A percentile compares a stretch with the other conserved stretches of the same genome.
These are phyloP conservation scores for Rhinella marina DNA, from an alignment of 2,797 vertebrate genomes.

Conservation along the genomic window DNA sequence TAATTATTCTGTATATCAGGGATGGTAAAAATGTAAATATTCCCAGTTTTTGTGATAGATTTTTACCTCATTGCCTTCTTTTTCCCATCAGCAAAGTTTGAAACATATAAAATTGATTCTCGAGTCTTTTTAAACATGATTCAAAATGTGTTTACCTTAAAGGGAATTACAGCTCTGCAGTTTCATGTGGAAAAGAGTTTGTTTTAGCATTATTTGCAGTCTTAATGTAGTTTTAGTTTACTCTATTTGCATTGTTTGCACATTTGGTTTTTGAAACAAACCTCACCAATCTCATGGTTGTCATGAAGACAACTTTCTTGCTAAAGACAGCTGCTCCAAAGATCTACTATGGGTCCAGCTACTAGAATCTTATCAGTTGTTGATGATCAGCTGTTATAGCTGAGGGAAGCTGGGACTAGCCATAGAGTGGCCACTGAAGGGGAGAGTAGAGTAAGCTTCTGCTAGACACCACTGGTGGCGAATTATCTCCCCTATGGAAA, in stretches of 20 bases:
- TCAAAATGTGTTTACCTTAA: constrained; percentile 55
- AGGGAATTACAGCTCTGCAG: constrained; percentile 37
- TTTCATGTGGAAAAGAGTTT: constrained; percentile 36
- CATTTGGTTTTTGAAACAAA: constrained; percentile 24
- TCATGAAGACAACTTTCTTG: no score
- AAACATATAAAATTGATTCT: constrained; percentile 40
- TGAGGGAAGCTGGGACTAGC: no score
- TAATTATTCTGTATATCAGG: constrained; percentile 33
- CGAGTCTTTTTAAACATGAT: constrained; percentile 46
- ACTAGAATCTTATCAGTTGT: no score
- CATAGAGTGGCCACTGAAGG: no score
- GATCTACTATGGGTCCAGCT: no score
- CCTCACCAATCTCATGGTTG: neutral
- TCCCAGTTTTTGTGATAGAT: constrained; percentile 33
- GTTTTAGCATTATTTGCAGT: constrained; percentile 36
- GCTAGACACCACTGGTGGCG: no score
- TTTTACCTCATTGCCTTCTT: constrained; percentile 42
- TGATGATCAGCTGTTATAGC: no score
- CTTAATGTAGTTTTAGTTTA: constrained; percentile 26
- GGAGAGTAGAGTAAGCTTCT: no score
- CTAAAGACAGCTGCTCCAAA: no score
- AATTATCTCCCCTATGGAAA: no score
- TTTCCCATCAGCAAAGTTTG: constrained; percentile 42
- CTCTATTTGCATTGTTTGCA: constrained; percentile 30
- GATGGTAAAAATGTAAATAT: neutral